phyloP scores from a whole-genome alignment of 1,140 invertebrate species.

The Amyelois transitella region DNA sequence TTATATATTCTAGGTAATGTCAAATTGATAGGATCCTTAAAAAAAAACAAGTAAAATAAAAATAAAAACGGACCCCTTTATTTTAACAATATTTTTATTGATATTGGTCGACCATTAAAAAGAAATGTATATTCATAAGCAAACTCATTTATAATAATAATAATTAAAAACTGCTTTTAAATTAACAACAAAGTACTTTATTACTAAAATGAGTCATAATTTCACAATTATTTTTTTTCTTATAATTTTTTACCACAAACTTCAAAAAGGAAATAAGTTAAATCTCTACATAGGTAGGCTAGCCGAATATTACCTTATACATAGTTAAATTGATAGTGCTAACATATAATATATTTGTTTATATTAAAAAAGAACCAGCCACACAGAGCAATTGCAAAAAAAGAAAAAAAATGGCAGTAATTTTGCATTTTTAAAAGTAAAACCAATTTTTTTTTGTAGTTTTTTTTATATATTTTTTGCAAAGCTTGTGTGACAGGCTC shows the following conservation, averaged over 20 bases:
- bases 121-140: neutral
- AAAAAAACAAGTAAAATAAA: conserved; percentile 17
- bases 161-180: neutral
- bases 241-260: conserved; percentile 5
- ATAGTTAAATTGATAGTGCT: conserved; percentile 44
- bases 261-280: conserved; percentile 34
- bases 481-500: conserved; percentile 5
- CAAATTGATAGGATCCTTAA: conserved; percentile 47
- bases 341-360: conserved; percentile 58
- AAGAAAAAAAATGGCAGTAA: neutral
- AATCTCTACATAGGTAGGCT: conserved; percentile 54
- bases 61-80: conserved; percentile 23
- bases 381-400: conserved; percentile 1
- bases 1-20: conserved; percentile 69
- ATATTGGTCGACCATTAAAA: neutral
- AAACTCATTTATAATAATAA: neutral
- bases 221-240: too few relatives aligned
- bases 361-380: conserved; percentile 25
- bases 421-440: neutral
- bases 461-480: neutral
- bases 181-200: too few relatives aligned
- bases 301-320: conserved; percentile 47
- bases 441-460: neutral
- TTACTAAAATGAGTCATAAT: too few relatives aligned
- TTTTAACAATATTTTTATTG: conserved; percentile 7